phyloP scores from a whole-genome alignment of 2,113 vertebrate species.

The Mirounga angustirostris region DNA sequence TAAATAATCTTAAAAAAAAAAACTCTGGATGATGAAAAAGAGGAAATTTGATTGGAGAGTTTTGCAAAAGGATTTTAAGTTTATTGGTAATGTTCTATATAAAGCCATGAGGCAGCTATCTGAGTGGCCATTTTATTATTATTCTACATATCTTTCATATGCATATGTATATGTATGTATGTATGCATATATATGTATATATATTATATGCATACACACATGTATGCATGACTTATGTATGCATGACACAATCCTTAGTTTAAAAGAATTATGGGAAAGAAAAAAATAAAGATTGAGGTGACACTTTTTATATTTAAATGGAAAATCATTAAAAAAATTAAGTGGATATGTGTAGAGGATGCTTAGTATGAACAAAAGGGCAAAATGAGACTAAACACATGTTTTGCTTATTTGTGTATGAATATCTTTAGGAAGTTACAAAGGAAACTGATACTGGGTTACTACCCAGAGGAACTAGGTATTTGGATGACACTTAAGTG shows the following conservation, averaged over 20 bases:
- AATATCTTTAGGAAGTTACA: background rate
- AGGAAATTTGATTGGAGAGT: background rate
- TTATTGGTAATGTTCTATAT: background rate
- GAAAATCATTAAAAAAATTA: background rate
- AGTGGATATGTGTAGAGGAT: background rate
- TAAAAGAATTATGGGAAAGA: background rate
- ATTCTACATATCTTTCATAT: background rate
- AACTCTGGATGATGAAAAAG: background rate
- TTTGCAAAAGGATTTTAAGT: background rate
- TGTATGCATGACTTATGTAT: background rate
- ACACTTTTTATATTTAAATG: background rate
- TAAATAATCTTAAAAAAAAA: background rate
- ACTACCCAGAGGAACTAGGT: background rate
- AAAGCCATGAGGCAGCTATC: background rate
- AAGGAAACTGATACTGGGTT: background rate
- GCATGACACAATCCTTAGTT: background rate
- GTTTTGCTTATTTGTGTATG: background rate
- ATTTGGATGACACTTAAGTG: background rate
- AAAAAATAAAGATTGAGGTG: background rate
- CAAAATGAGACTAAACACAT: background rate
- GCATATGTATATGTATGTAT: background rate
- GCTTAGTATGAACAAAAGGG: background rate
- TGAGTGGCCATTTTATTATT: background rate
- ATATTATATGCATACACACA: background rate
- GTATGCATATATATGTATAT: background rate